These are phyloP conservation scores for Pammene fasciana DNA, from an alignment of 2,888 invertebrate species.

Conservation along the genomic window DNA sequence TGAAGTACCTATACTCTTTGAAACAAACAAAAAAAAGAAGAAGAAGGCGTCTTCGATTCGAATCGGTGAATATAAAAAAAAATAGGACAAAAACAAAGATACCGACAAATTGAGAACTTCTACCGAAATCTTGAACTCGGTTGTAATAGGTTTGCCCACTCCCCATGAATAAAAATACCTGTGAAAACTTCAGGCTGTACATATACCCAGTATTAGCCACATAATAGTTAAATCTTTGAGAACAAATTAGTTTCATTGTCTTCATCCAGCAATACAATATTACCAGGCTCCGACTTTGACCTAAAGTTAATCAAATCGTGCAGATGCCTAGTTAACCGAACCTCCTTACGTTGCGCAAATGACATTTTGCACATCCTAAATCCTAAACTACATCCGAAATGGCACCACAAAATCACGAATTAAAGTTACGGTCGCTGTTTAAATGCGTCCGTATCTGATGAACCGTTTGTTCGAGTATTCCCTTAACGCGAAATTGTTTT, in stretches of 20 bases:
- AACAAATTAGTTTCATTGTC: background rate
- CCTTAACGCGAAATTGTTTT: constrained; percentile 31
- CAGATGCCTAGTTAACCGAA: constrained; percentile 16
- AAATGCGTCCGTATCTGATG: constrained; percentile 34
- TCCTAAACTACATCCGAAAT: constrained; percentile 36
- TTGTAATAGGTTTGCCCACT: no score
- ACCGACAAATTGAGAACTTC: no score
- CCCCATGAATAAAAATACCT: no score
- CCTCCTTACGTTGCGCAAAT: constrained; percentile 27
- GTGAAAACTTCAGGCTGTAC: no score
- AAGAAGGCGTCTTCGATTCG: no score
- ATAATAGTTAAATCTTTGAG: background rate
- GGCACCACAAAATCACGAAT: constrained; percentile 39
- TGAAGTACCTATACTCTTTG: no score
- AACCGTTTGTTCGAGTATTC: constrained; percentile 38
- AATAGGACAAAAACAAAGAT: no score
- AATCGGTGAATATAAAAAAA: no score
- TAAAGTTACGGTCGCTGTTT: constrained; percentile 29
- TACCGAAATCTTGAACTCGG: no score
- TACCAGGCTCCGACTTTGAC: background rate
- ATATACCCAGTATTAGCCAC: background rate
- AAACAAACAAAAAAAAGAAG: no score
- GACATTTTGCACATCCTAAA: constrained; percentile 37
- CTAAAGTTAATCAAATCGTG: constrained; percentile 25
- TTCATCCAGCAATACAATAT: constrained; percentile 2